phyloP scores from a whole-genome alignment of 92 coral and sea anemone species.

The Epizoanthus scotinus region DNA sequence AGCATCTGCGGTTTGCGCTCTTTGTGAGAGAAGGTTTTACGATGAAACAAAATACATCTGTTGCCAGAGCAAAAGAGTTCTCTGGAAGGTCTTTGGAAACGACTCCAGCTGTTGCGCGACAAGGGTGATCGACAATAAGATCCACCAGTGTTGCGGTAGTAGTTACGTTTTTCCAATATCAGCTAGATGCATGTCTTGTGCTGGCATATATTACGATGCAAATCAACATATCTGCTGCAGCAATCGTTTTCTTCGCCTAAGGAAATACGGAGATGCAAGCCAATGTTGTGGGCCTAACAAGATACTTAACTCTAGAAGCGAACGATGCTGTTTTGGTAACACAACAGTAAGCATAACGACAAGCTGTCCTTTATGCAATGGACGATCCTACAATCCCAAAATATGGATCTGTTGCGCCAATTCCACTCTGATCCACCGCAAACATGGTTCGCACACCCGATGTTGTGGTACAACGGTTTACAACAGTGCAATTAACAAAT shows the following conservation, averaged over 20 bases:
- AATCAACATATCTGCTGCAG: background rate
- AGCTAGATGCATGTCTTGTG: conserved; percentile 5
- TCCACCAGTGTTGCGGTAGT: background rate
- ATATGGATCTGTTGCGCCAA: too few relatives aligned
- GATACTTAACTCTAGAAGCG: background rate
- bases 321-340: too few relatives aligned
- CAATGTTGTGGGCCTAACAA: conserved; percentile 6
- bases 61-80: background rate
- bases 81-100: conserved; percentile 9
- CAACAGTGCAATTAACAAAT: too few relatives aligned
- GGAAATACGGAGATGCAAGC: background rate
- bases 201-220: background rate
- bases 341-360: too few relatives aligned
- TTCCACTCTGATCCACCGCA: too few relatives aligned
- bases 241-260: background rate
- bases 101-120: background rate
- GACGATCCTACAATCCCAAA: too few relatives aligned
- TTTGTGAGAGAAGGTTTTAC: background rate
- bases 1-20: background rate
- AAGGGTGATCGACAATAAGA: background rate
- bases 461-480: too few relatives aligned
- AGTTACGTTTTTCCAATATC: background rate
- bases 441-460: too few relatives aligned
- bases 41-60: conserved; percentile 2
- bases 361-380: too few relatives aligned